A percentile compares a stretch with the other conserved stretches of the same genome.
phyloP scores from a whole-genome alignment of 2,888 invertebrate genomes.

The Uropetala carovei region DNA sequence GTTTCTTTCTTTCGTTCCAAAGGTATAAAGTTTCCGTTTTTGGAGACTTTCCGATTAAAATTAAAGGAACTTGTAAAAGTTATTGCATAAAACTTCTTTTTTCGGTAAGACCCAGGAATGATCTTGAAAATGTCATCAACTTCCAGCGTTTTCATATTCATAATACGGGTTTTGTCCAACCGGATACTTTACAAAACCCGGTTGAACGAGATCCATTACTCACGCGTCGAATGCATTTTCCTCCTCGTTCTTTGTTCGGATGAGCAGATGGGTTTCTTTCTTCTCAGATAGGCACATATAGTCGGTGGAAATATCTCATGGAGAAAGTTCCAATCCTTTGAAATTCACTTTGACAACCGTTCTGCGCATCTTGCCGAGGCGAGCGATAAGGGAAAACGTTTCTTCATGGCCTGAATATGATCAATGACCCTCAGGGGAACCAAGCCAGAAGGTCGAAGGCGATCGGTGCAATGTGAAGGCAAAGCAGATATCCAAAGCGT shows the following conservation, averaged over 20 bases:
- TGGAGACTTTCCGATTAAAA: no score
- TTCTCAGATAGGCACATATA: background rate
- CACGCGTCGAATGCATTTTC: no score
- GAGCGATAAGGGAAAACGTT: constrained; percentile 20
- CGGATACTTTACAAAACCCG: no score
- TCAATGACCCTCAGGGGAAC: background rate
- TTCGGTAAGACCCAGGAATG: no score
- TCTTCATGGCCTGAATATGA: background rate
- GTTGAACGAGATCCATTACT: no score
- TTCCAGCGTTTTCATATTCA: no score
- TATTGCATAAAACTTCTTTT: no score
- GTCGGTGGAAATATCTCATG: constrained; percentile 9
- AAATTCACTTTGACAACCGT: constrained; percentile 24
- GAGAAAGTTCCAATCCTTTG: constrained; percentile 19
- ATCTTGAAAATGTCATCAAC: no score
- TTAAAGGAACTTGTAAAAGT: no score
- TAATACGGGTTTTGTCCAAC: no score
- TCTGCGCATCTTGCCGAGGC: background rate
- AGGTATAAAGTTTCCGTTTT: no score
- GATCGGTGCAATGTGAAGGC: background rate
- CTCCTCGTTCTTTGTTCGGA: background rate
- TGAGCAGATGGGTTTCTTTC: background rate
- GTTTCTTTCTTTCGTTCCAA: no score
- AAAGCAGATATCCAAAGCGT: background rate
- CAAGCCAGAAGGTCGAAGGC: background rate